Evolutionary conservation across 2,888 invertebrate genomes (phyloP).

Genomic region (Tolmerus cingulatus): DNA sequence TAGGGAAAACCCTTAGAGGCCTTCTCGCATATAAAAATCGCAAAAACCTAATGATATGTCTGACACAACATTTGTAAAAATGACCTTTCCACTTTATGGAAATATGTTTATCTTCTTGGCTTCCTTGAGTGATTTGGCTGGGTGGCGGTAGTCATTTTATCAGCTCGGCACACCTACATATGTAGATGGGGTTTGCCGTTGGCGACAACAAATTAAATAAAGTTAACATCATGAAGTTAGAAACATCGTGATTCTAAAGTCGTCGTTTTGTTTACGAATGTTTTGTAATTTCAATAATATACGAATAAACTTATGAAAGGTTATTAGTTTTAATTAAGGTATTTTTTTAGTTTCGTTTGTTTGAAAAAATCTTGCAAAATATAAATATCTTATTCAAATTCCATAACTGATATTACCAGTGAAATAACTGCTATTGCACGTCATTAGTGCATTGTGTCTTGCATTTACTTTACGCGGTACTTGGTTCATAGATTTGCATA

Average conservation of each 20-base stretch:
- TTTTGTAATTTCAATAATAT: background rate
- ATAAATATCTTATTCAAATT: too few relatives aligned
- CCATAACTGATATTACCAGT: too few relatives aligned
- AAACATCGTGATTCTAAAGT: background rate
- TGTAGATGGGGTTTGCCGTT: background rate
- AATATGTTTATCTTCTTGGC: background rate
- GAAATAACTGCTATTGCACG: too few relatives aligned
- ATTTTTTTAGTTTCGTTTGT: too few relatives aligned
- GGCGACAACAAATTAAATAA: background rate
- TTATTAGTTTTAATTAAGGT: too few relatives aligned
- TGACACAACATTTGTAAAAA: too few relatives aligned
- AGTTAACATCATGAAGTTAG: background rate
- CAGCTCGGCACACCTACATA: background rate
- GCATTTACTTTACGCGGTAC: too few relatives aligned
- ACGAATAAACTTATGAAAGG: background rate
- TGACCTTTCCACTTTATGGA: background rate
- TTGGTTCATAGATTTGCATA: too few relatives aligned
- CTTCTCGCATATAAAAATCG: background rate
- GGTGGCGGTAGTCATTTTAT: background rate
- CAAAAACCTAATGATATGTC: too few relatives aligned
- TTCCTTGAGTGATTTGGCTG: background rate
- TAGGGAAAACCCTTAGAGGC: background rate
- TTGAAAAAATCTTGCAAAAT: too few relatives aligned
- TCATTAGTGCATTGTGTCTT: too few relatives aligned
- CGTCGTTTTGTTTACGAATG: background rate